These are phyloP conservation scores for Lucifuga dentata DNA, from an alignment of 2,113 vertebrate species.

Conservation along the genomic window DNA sequence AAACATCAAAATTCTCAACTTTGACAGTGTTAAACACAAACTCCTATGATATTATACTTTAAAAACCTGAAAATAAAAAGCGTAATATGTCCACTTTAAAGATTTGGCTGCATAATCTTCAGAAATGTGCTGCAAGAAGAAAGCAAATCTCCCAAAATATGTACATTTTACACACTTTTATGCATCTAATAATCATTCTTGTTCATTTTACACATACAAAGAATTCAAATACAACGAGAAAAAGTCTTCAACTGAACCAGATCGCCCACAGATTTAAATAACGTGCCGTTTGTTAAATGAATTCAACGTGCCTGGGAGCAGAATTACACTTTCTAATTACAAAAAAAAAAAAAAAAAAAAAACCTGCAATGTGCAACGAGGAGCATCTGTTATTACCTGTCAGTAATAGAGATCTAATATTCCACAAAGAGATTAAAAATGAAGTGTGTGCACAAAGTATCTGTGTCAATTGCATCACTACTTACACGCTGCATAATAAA, in stretches of 20 bases:
- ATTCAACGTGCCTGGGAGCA: constrained; percentile 71
- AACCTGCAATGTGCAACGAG: constrained; percentile 67
- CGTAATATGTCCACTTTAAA: no score
- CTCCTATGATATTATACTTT: no score
- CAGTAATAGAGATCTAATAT: constrained; percentile 68
- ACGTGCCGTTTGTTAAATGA: constrained; percentile 66
- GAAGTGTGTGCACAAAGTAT: constrained; percentile 51
- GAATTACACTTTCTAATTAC: constrained; percentile 77
- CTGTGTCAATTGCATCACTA: constrained; percentile 45
- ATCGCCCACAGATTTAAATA: constrained; percentile 66
- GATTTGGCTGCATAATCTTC: no score
- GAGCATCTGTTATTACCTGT: constrained; percentile 61
- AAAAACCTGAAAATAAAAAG: no score
- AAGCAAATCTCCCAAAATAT: neutral
- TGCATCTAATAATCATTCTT: constrained; percentile 37
- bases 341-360: constrained; percentile 69
- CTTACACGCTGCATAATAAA: constrained; percentile 49
- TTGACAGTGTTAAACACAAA: no score
- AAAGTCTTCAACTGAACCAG: constrained; percentile 49
- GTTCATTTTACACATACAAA: constrained; percentile 34
- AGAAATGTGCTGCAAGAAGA: neutral
- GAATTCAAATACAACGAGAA: constrained; percentile 9
- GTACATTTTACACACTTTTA: no score
- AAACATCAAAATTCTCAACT: no score
- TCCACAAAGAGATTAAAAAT: constrained; percentile 63